These are phyloP conservation scores for Cerceris rybyensis DNA, from an alignment of 2,888 invertebrate genomes.

Conservation along the genomic window DNA sequence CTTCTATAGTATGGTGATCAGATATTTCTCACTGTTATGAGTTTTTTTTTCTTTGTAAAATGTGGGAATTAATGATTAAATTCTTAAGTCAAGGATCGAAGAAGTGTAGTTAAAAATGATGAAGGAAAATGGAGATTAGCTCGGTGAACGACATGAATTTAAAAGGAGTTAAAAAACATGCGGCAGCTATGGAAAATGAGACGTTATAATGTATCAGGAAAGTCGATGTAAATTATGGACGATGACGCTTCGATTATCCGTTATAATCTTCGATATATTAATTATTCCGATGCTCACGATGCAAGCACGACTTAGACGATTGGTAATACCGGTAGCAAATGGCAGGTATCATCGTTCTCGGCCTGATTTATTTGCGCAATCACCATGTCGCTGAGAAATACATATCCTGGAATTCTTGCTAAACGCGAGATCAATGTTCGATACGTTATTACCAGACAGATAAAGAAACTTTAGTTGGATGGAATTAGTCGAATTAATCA, in stretches of 20 bases:
- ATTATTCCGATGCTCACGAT: neutral
- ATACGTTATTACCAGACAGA: too few species aligned
- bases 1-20: too few species aligned
- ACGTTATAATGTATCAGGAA: neutral
- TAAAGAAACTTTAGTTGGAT: too few species aligned
- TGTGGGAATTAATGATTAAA: too few species aligned
- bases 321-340: constrained; percentile 24
- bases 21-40: too few species aligned
- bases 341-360: constrained; percentile 10
- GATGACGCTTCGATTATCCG: constrained; percentile 3
- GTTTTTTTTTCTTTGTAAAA: too few species aligned
- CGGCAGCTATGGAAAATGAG: neutral
- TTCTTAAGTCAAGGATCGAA: too few species aligned
- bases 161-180: neutral
- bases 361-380: constrained; percentile 8
- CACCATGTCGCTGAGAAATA: neutral
- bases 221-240: neutral
- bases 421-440: neutral
- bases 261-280: neutral
- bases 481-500: too few species aligned
- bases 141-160: too few species aligned
- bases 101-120: too few species aligned
- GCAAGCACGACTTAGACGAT: constrained; percentile 4
- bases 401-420: neutral
- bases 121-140: too few species aligned